Percentiles rank a stretch among this genome's conserved stretches.
These are phyloP conservation scores for Troilus luridus DNA, from an alignment of 2,888 invertebrate species.

Conservation along the genomic window DNA sequence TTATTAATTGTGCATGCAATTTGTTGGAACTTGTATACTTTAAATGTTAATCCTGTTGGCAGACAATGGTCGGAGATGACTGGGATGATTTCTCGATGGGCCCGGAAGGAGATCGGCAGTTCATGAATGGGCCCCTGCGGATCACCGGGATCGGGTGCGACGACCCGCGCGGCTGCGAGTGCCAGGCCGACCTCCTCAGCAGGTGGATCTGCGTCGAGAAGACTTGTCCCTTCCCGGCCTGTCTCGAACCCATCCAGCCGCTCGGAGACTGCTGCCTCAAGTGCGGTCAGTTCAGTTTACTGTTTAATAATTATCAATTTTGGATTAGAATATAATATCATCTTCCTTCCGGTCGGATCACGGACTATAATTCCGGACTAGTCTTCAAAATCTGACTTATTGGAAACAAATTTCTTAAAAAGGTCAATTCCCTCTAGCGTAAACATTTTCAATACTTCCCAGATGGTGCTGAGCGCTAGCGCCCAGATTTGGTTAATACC, in stretches of 20 bases:
- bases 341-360: no score
- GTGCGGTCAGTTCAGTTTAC: conserved; percentile 64
- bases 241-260: conserved; percentile 65
- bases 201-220: conserved; percentile 63
- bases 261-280: conserved; percentile 65
- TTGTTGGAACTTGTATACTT: neutral
- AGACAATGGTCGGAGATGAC: conserved; percentile 60
- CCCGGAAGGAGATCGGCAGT: conserved; percentile 60
- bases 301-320: neutral
- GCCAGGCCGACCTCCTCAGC: conserved; percentile 62
- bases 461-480: no score
- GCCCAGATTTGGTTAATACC: no score
- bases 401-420: no score
- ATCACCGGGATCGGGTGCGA: conserved; percentile 59
- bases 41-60: neutral
- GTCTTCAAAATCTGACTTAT: no score
- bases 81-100: conserved; percentile 59
- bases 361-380: no score
- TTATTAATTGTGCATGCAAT: neutral
- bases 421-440: no score
- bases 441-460: no score
- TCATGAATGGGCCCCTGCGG: conserved; percentile 54
- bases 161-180: conserved; percentile 64
- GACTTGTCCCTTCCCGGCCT: conserved; percentile 61
- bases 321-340: neutral